Evolutionary conservation across 1,140 invertebrate species (phyloP).

Genomic region (Bombus terrestris): DNA sequence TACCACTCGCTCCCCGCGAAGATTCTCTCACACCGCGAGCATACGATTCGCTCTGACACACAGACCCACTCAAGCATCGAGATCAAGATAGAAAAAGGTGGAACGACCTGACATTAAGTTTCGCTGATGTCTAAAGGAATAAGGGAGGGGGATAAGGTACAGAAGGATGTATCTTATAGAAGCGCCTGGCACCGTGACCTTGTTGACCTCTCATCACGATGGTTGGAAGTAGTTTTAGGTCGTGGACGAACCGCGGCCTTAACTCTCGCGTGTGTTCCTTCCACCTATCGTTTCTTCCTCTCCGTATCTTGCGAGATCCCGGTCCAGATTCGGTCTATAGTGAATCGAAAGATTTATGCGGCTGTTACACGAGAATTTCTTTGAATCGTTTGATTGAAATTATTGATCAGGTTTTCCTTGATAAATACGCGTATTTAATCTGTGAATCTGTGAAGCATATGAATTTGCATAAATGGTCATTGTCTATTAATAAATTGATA

Average conservation of each 20-base stretch:
- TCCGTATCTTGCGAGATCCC: neutral
- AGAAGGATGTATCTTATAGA: constrained; percentile 39
- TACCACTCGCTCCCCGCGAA: neutral
- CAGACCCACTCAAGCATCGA: constrained; percentile 78
- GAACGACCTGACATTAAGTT: constrained; percentile 47
- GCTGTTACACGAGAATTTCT: neutral
- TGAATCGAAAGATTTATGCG: neutral
- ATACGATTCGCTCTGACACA: constrained; percentile 82
- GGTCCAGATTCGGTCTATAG: constrained; percentile 9
- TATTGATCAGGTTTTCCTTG: neutral
- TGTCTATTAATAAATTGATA: no score
- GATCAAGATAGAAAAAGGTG: constrained; percentile 47
- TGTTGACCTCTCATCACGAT: constrained; percentile 61
- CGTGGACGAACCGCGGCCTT: constrained; percentile 57
- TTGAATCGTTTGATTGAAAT: neutral
- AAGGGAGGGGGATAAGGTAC: neutral
- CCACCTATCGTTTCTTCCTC: constrained; percentile 8
- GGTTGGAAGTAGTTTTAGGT: constrained; percentile 67
- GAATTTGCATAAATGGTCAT: no score
- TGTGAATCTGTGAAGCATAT: no score
- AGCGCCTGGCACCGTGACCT: constrained; percentile 70
- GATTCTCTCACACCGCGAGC: constrained; percentile 63
- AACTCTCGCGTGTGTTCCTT: constrained; percentile 50
- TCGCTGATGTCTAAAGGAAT: constrained; percentile 18
- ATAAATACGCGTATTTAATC: neutral